These are phyloP conservation scores for Lepus americanus DNA, from an alignment of 2,113 vertebrate genomes.

Conservation along the genomic window DNA sequence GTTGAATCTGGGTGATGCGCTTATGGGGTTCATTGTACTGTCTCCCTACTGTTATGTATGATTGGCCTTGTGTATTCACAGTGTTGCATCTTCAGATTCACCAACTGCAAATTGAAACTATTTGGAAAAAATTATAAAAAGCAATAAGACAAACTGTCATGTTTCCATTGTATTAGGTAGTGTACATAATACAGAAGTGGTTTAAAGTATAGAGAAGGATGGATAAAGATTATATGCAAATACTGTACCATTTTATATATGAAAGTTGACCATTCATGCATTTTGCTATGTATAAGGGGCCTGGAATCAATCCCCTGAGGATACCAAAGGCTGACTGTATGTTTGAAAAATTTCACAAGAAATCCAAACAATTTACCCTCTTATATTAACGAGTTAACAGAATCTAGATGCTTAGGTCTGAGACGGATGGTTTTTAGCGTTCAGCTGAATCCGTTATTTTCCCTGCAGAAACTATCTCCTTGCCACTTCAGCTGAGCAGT, in stretches of 20 bases:
- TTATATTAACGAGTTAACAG: slow-evolving; percentile 30
- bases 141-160: too few species aligned
- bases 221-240: too few species aligned
- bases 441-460: background rate
- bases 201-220: too few species aligned
- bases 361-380: slow-evolving; percentile 21
- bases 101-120: too few species aligned
- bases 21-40: background rate
- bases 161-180: too few species aligned
- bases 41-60: background rate
- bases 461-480: background rate
- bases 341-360: slow-evolving; percentile 54
- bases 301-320: too few species aligned
- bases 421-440: background rate
- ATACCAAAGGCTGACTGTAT: background rate
- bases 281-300: too few species aligned
- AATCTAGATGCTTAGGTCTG: slow-evolving; percentile 23
- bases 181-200: too few species aligned
- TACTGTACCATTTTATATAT: too few species aligned
- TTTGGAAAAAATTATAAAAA: too few species aligned
- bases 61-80: background rate
- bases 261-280: too few species aligned
- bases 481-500: background rate
- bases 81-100: too few species aligned
- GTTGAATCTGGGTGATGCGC: background rate